Percentiles rank a stretch among this genome's conserved stretches.
phyloP scores from a whole-genome alignment of 2,888 invertebrate genomes.

The Acholoe squamosa region DNA sequence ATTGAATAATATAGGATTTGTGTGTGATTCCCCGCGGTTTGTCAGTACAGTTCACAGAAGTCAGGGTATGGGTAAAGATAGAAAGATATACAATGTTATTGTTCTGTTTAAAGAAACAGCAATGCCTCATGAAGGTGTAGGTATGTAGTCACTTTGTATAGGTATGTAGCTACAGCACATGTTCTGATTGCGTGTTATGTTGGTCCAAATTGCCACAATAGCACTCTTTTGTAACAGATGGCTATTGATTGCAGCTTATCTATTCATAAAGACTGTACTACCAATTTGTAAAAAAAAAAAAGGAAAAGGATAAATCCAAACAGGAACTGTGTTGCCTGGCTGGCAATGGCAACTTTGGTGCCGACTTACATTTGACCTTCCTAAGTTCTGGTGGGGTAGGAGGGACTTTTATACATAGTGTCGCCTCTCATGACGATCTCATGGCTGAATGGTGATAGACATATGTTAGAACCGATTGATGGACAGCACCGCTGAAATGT shows the following conservation, averaged over 20 bases:
- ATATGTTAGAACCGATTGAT: slow-evolving; percentile 12
- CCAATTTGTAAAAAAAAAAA: slow-evolving; percentile 38
- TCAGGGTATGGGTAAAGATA: slow-evolving; percentile 22
- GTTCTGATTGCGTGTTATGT: slow-evolving; percentile 4
- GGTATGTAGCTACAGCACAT: slow-evolving; percentile 12
- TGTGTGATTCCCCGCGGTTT: slow-evolving; percentile 39
- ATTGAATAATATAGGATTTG: slow-evolving; percentile 34
- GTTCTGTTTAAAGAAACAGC: background rate
- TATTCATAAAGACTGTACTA: slow-evolving; percentile 10
- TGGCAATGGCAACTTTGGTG: background rate
- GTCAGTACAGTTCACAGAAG: slow-evolving; percentile 37
- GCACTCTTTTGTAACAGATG: slow-evolving; percentile 45
- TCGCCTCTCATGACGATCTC: slow-evolving; percentile 39
- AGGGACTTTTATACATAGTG: slow-evolving; percentile 31
- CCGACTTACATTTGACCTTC: background rate
- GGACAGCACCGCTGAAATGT: slow-evolving; percentile 47
- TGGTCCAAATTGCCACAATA: slow-evolving; percentile 44
- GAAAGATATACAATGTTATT: slow-evolving; percentile 15
- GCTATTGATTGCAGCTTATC: background rate
- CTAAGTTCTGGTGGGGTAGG: slow-evolving; percentile 11
- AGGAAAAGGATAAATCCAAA: background rate
- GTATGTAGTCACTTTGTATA: slow-evolving; percentile 40
- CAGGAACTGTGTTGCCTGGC: background rate
- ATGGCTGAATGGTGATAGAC: slow-evolving; percentile 49
- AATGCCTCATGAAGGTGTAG: slow-evolving; percentile 18